Evolutionary conservation across 2,113 vertebrate genomes (phyloP).

Genomic region (Microtus oregoni): DNA sequence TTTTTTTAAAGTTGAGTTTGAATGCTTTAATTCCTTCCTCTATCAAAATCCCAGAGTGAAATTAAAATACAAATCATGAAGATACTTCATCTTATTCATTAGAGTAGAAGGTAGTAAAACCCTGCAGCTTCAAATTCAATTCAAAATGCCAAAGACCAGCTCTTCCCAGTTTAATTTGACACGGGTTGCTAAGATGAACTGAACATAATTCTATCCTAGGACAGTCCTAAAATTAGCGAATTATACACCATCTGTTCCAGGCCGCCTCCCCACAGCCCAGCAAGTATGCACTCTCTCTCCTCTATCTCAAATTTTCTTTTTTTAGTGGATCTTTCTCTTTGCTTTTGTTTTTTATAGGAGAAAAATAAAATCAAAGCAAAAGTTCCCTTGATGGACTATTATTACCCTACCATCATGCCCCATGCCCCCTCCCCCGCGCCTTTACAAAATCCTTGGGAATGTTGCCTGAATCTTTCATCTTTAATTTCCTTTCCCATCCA

Average conservation of each 20-base stretch:
- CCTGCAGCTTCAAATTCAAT: neutral
- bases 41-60: neutral
- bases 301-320: neutral
- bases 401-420: neutral
- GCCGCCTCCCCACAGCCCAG: neutral
- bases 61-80: neutral
- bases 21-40: neutral
- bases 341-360: neutral
- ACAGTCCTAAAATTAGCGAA: neutral
- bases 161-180: neutral
- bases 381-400: neutral
- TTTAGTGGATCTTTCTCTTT: neutral
- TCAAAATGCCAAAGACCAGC: neutral
- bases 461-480: neutral
- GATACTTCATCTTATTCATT: neutral
- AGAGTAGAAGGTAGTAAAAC: neutral
- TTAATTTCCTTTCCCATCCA: neutral
- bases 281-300: neutral
- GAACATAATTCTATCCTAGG: neutral
- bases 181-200: neutral
- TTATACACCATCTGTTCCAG: neutral
- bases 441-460: neutral
- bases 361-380: neutral
- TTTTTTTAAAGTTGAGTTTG: neutral
- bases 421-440: fast-evolving